Conservation (phyloP, 2,113 vertebrate genomes). For the Paradoxurus hermaphroditus region DNA sequence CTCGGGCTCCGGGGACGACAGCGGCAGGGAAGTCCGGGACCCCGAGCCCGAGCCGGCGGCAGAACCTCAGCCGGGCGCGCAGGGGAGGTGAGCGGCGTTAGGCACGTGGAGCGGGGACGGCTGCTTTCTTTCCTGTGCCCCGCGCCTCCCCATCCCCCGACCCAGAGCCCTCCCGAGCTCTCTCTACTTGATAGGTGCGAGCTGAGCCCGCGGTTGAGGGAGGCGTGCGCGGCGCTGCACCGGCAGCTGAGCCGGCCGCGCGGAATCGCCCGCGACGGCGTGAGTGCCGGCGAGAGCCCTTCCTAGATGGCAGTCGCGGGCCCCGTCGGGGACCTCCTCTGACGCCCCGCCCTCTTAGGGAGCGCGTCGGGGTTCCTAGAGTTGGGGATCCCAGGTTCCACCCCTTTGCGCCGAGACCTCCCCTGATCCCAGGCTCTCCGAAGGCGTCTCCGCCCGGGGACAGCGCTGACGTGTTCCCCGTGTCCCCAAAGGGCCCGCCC, state of each 20-base stretch:
- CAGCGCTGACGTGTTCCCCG: not conserved
- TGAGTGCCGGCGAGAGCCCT: conserved; percentile 77
- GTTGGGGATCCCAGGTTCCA: not conserved
- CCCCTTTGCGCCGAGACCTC: not conserved
- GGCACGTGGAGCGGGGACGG: not conserved
- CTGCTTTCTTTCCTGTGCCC: not conserved
- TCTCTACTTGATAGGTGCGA: conserved; percentile 85
- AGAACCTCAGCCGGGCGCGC: rapidly evolving
- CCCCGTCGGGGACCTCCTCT: not conserved
- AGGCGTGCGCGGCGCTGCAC: conserved; percentile 92
- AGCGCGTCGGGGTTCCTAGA: not conserved
- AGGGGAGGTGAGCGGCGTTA: not conserved
- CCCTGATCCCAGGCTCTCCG: not conserved
- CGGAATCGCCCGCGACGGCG: conserved; percentile 90
- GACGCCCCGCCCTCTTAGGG: not conserved
- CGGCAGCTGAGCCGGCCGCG: conserved; percentile 87
- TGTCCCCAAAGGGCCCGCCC: not conserved
- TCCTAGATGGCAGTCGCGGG: not conserved
- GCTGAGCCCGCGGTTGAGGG: conserved; percentile 92
- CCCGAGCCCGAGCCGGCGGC: not conserved
- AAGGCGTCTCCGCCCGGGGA: not conserved
- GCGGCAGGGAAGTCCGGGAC: conserved; percentile 72
- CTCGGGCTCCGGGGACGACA: conserved; percentile 64
- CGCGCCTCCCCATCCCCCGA: rapidly evolving
- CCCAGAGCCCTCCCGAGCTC: not conserved